Conservation (phyloP, 2,797 vertebrate genomes). For the Galagoides demidoff region DNA sequence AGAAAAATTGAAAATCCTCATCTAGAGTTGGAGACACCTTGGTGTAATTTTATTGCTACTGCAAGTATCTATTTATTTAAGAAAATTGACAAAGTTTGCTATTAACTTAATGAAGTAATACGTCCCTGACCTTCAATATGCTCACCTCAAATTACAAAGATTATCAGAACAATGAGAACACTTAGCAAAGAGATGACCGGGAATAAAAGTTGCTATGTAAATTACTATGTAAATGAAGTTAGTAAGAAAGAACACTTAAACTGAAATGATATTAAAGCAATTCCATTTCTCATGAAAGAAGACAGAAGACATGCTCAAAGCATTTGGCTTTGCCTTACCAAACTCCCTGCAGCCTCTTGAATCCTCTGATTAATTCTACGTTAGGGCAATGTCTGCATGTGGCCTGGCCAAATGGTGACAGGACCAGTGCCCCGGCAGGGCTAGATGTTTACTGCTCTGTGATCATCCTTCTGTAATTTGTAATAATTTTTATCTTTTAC, state of each 20-base stretch:
- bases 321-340: not conserved
- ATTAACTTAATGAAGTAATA: not conserved
- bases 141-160: slow-evolving; percentile 4
- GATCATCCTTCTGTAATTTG: not conserved
- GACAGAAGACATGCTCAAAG: not conserved
- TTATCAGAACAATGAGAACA: not conserved
- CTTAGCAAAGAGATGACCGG: not conserved
- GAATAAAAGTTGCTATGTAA: not conserved
- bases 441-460: not conserved
- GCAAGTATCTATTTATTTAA: not conserved
- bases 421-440: not conserved
- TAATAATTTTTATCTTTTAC: not conserved
- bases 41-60: not conserved
- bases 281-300: not conserved
- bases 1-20: slow-evolving; percentile 8
- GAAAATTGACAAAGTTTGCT: slow-evolving; percentile 22
- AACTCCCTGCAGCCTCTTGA: not conserved
- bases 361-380: not conserved
- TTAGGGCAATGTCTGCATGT: not conserved
- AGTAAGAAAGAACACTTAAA: not conserved
- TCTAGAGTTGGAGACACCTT: not conserved
- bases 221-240: not conserved
- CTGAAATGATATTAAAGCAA: slow-evolving; percentile 34
- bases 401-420: not conserved
- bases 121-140: not conserved